A percentile compares a stretch with the other conserved stretches of the same genome.
These are phyloP conservation scores for Lasioglossum vierecki DNA, from an alignment of 2,888 invertebrate species.

Conservation along the genomic window DNA sequence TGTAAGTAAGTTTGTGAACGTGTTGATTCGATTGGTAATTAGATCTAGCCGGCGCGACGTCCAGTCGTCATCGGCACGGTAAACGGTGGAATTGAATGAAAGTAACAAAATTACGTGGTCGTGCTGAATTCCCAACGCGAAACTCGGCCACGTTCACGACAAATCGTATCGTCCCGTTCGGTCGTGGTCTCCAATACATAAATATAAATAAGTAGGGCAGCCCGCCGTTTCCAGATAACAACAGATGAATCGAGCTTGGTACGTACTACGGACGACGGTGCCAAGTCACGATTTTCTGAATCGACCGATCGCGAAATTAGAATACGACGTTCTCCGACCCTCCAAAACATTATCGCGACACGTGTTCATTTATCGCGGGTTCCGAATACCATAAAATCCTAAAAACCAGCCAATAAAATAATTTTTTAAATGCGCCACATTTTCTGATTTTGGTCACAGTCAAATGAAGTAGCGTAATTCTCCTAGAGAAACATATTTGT, in stretches of 20 bases:
- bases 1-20: background rate
- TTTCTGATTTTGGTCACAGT: background rate
- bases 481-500: background rate
- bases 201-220: slow-evolving; percentile 54
- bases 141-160: slow-evolving; percentile 37
- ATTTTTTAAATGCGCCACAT: background rate
- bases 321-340: background rate
- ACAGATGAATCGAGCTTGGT: slow-evolving; percentile 37
- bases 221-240: slow-evolving; percentile 44
- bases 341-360: background rate
- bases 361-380: background rate
- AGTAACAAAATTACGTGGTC: background rate
- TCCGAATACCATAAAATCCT: background rate
- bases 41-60: background rate
- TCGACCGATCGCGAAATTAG: slow-evolving; percentile 26
- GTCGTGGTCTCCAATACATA: slow-evolving; percentile 47
- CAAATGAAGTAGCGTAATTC: background rate
- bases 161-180: slow-evolving; percentile 23
- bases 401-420: background rate
- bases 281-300: slow-evolving; percentile 45
- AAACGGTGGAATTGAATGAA: background rate
- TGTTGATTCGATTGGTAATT: background rate
- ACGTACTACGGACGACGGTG: slow-evolving; percentile 28
- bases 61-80: background rate
- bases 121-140: slow-evolving; percentile 13